Evolutionary conservation across 2,888 invertebrate species (phyloP).

Genomic region (Eristalis intricaria): DNA sequence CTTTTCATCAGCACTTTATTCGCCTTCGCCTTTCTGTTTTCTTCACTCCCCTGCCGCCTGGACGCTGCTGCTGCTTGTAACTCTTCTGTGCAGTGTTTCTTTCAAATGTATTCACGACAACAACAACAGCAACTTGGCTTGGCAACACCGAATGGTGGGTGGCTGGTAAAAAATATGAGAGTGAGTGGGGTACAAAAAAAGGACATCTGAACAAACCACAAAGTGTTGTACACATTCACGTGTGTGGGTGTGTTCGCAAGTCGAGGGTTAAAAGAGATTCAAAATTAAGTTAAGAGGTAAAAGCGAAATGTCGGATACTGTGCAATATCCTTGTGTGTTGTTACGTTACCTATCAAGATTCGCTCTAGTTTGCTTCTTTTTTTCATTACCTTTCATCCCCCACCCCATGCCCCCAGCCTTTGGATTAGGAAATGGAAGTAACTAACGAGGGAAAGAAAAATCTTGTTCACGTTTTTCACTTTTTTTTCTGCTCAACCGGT

Average conservation of each 20-base stretch:
- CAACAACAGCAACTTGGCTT: not conserved
- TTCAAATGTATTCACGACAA: not conserved
- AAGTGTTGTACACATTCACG: not conserved
- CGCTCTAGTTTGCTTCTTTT: not conserved
- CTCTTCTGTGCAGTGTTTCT: not conserved
- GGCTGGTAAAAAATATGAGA: not conserved
- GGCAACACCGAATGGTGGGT: not conserved
- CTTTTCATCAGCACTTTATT: not conserved
- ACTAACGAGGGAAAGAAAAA: conserved; percentile 48
- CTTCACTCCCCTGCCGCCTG: not conserved
- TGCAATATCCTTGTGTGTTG: conserved; percentile 28
- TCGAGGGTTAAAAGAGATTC: conserved; percentile 21
- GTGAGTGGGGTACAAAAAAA: not conserved
- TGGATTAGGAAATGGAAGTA: conserved; percentile 49
- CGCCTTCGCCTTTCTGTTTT: conserved; percentile 36
- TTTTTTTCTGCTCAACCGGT: conserved; percentile 11
- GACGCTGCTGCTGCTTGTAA: not conserved
- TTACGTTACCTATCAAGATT: conserved; percentile 10
- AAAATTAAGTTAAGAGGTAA: conserved; percentile 43
- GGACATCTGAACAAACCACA: not conserved
- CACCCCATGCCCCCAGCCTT: not conserved
- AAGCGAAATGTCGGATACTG: conserved; percentile 39
- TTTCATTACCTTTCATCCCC: not conserved
- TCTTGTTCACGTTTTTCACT: conserved; percentile 17
- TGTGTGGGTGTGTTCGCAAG: not conserved